Evolutionary conservation across 2,113 vertebrate genomes (phyloP).

Genomic region (Phrynosoma blainvillii): DNA sequence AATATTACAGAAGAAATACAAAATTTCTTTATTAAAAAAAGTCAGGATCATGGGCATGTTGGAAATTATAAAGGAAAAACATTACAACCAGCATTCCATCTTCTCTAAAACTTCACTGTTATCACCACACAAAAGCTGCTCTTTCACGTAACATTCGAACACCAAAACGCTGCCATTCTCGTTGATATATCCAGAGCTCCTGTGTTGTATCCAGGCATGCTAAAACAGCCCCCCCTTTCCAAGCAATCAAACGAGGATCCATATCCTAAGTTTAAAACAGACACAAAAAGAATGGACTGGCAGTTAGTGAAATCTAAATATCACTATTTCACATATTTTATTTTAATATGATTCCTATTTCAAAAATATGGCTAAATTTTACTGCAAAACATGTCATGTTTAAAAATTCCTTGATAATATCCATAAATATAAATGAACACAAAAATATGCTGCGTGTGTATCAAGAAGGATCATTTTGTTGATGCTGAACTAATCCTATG

Average conservation of each 20-base stretch:
- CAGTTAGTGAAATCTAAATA: neutral
- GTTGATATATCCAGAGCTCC: conserved; percentile 96
- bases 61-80: neutral
- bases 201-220: conserved; percentile 97
- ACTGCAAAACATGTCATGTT: neutral
- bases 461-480: no score
- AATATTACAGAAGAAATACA: conserved; percentile 24
- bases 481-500: no score
- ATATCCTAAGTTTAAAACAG: conserved; percentile 82
- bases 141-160: conserved; percentile 93
- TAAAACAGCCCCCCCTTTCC: conserved; percentile 95
- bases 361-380: neutral
- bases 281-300: neutral
- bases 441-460: no score
- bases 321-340: neutral
- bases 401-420: neutral
- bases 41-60: neutral
- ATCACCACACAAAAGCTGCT: conserved; percentile 94
- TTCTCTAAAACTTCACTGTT: neutral
- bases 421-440: neutral
- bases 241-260: conserved; percentile 92
- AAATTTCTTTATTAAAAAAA: conserved; percentile 37
- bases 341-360: neutral
- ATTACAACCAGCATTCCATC: neutral
- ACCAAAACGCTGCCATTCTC: conserved; percentile 96